phyloP scores from a whole-genome alignment of 2,888 invertebrate genomes.

The Hyalella azteca region DNA sequence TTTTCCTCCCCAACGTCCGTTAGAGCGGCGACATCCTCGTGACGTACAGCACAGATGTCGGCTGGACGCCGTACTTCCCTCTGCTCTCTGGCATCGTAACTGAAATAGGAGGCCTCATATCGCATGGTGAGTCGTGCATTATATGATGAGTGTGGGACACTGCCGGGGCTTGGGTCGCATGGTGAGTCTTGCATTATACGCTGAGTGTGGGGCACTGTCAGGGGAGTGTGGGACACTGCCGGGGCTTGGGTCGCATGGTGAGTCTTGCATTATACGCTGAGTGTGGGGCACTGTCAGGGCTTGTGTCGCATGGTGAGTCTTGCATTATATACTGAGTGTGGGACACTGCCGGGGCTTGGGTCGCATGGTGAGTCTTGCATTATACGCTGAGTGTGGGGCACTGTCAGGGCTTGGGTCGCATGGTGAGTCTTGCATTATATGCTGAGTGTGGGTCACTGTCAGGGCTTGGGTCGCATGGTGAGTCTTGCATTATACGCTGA shows the following conservation, averaged over 20 bases:
- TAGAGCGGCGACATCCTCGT: conserved; percentile 76
- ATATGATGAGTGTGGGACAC: background rate
- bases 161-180: background rate
- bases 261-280: background rate
- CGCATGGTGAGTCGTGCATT: conserved; percentile 68
- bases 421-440: no score
- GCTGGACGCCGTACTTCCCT: conserved; percentile 86
- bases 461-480: no score
- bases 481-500: no score
- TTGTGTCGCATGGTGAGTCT: no score
- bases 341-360: no score
- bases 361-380: no score
- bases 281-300: background rate
- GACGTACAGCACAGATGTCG: conserved; percentile 79
- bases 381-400: no score
- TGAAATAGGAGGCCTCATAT: conserved; percentile 81
- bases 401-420: no score
- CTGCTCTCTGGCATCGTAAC: conserved; percentile 79
- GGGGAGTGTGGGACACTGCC: background rate
- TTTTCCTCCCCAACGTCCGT: background rate
- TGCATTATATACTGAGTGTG: no score
- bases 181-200: background rate
- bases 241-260: no score
- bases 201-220: background rate
- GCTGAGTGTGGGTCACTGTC: no score